Evolutionary conservation across 2,888 invertebrate genomes (phyloP), one percentile per base, ranked within the genome.

Genomic region (Microctonus aethiopoides): DNA sequence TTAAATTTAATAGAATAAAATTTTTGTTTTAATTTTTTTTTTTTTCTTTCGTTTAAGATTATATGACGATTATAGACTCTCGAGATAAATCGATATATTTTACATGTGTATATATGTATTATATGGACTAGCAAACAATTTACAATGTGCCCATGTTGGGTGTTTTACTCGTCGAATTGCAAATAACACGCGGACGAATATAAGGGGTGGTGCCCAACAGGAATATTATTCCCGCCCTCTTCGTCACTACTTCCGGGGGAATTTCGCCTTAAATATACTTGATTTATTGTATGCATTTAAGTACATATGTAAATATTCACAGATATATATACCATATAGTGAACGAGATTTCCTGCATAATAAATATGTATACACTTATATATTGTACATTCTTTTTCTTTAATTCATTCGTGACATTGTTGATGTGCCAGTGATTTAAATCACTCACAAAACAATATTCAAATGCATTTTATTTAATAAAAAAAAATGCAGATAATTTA

Each of bases 161-260:
- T 46, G 20, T 46, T 46, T 46, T 20, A 46, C 16, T 46, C 32
- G n/a, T 34, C 29, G 32, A 57, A 57, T 57, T 29, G 32, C 57
- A 57, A 32, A 10, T 26, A 26, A 56, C 26, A 57, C 34, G 32
- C 57, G 34, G 57, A 57, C 32, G 20, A 57, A 57, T 20, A 20
- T n/a, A 66, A 71, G 70, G 72, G 80, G 79, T 75, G 77, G 77
- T 72, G 73, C 78, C 74, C 67, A 57, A 10, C 13, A 13, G 20
- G n/a, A 57, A 67, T 72, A 75, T 72, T 76, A 75, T 76, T 77
- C 79, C 80, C 79, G 79, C 81, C 80, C 74, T 69, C 68, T 68
- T 75, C 70, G 73, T 73, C 78, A 77, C 78, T 74, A 77, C 79
- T 79, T 78, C 77, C 78, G 77, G 74, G 72, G 68, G 69, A 60